phyloP scores from a whole-genome alignment of 1,140 invertebrate genomes.

The Aphaenogaster floridana region DNA sequence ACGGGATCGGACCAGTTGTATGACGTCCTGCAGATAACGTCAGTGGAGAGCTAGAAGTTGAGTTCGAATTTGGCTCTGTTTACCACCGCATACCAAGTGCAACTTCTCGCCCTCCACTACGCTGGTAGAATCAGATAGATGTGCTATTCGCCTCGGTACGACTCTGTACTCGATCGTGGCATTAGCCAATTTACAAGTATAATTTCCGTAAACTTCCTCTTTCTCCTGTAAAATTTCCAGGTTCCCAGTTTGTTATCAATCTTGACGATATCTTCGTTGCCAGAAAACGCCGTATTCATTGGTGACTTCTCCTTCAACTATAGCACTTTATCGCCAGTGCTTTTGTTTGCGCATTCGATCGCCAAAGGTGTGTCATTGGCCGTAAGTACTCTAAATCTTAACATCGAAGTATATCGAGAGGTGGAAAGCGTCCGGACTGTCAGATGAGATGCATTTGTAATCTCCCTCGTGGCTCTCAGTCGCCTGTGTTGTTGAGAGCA shows the following conservation, averaged over 20 bases:
- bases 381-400: constrained; percentile 69
- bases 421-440: constrained; percentile 73
- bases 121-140: constrained; percentile 88
- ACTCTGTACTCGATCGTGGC: constrained; percentile 76
- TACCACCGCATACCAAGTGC: constrained; percentile 89
- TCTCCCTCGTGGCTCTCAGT: constrained; percentile 81
- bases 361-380: constrained; percentile 54
- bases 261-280: constrained; percentile 38
- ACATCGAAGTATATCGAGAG: constrained; percentile 78
- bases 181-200: constrained; percentile 87
- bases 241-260: constrained; percentile 70
- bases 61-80: too few relatives aligned
- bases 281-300: constrained; percentile 32
- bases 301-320: constrained; percentile 71
- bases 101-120: constrained; percentile 93
- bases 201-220: constrained; percentile 89
- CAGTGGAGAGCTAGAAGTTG: too few relatives aligned
- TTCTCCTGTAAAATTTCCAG: constrained; percentile 73
- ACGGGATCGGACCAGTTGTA: constrained; percentile 80
- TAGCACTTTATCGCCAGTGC: constrained; percentile 52
- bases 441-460: constrained; percentile 82
- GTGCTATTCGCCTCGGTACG: constrained; percentile 87
- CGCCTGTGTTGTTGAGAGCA: constrained; percentile 71
- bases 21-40: constrained; percentile 89
- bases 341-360: constrained; percentile 69